Evolutionary conservation across 2,888 invertebrate genomes (phyloP).

Genomic region (Coremacera marginata): DNA sequence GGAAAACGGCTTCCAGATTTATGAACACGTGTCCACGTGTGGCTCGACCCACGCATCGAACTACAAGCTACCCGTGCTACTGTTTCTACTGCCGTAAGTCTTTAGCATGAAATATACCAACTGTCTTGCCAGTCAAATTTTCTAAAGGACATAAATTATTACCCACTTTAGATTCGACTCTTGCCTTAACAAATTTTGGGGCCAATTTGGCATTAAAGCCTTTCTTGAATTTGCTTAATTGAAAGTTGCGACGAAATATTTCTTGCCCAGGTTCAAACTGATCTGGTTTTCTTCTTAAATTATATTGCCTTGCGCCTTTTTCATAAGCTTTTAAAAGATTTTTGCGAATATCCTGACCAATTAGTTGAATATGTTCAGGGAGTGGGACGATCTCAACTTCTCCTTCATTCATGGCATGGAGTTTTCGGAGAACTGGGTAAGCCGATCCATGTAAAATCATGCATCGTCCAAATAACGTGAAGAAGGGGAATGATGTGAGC

Average conservation of each 20-base stretch:
- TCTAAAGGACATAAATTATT: neutral
- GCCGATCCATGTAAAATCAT: constrained; percentile 15
- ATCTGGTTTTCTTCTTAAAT: neutral
- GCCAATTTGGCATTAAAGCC: constrained; percentile 2
- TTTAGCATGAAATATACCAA: no score
- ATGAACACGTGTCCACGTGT: no score
- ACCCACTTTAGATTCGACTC: neutral
- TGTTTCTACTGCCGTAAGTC: no score
- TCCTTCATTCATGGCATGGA: neutral
- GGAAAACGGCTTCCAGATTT: no score
- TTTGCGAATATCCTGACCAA: neutral
- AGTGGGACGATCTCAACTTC: constrained; percentile 1
- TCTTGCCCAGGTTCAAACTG: no score
- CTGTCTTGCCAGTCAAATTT: neutral
- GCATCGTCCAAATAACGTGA: constrained; percentile 20
- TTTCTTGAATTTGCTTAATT: no score
- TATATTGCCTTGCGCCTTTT: neutral
- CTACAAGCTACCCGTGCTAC: no score
- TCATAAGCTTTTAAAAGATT: neutral
- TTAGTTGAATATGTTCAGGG: neutral
- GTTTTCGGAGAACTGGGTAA: neutral
- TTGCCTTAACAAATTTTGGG: constrained; percentile 9
- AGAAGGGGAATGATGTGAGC: constrained; percentile 5
- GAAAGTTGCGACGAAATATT: no score
- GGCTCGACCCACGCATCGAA: no score